These are phyloP conservation scores for Ooceraea biroi DNA, from an alignment of 1,140 invertebrate species.

Conservation along the genomic window DNA sequence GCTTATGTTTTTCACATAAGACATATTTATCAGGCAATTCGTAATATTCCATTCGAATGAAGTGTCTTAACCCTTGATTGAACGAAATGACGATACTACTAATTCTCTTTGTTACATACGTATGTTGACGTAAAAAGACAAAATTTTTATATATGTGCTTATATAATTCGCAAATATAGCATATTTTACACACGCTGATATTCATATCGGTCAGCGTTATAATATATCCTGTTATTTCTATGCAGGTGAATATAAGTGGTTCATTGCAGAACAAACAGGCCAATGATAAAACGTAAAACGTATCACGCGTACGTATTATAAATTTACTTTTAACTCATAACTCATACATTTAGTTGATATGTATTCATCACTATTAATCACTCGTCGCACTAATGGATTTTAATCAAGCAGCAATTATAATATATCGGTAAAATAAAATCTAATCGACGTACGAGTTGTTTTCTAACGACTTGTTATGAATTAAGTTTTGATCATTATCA, in stretches of 20 bases:
- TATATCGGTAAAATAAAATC: slow-evolving; percentile 38
- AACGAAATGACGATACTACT: slow-evolving; percentile 51
- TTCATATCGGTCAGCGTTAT: slow-evolving; percentile 22
- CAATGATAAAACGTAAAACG: slow-evolving; percentile 1
- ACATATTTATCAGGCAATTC: slow-evolving; percentile 71
- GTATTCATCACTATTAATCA: slow-evolving; percentile 11
- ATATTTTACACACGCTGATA: slow-evolving; percentile 18
- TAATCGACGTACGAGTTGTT: slow-evolving; percentile 28
- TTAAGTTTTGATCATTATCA: slow-evolving; percentile 51
- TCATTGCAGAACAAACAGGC: slow-evolving; percentile 27
- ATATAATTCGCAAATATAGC: slow-evolving; percentile 21
- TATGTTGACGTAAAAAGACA: slow-evolving; percentile 20
- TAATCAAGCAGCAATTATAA: slow-evolving; percentile 13
- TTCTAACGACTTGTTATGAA: slow-evolving; percentile 50
- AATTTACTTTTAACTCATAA: slow-evolving; percentile 34
- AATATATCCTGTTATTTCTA: slow-evolving; percentile 13
- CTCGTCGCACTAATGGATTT: slow-evolving; percentile 47
- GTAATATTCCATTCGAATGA: slow-evolving; percentile 67
- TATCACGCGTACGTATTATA: slow-evolving; percentile 12
- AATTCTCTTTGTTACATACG: slow-evolving; percentile 26
- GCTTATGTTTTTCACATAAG: slow-evolving; percentile 71
- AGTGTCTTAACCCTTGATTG: slow-evolving; percentile 76
- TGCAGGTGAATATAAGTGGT: slow-evolving; percentile 18
- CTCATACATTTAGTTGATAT: slow-evolving; percentile 42
- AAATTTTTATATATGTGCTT: slow-evolving; percentile 33